Conservation (phyloP, 2,888 invertebrate genomes). For the Leucoma salicis region DNA sequence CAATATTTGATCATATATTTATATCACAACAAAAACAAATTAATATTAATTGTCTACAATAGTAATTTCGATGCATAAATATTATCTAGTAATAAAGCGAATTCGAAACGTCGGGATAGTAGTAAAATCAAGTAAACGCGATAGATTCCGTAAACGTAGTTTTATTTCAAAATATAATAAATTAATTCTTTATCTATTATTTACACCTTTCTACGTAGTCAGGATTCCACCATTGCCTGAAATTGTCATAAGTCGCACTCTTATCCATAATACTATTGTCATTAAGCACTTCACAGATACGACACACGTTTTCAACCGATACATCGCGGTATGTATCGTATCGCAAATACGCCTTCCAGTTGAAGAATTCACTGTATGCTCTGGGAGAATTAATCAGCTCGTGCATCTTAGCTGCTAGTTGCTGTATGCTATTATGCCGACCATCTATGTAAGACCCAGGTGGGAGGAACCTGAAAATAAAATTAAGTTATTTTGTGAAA, state of each 20-base stretch:
- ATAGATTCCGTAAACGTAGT: too few species aligned
- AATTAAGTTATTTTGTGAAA: neutral
- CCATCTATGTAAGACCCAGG: slow-evolving; percentile 65
- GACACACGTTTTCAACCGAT: slow-evolving; percentile 48
- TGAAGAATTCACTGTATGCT: slow-evolving; percentile 50
- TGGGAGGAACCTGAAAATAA: slow-evolving; percentile 58
- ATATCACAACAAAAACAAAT: too few species aligned
- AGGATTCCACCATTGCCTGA: slow-evolving; percentile 34
- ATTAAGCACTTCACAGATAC: slow-evolving; percentile 55
- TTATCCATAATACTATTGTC: slow-evolving; percentile 33
- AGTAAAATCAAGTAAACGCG: too few species aligned
- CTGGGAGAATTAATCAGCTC: slow-evolving; percentile 42
- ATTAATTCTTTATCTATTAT: neutral
- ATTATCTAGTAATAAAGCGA: too few species aligned
- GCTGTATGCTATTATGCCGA: slow-evolving; percentile 24
- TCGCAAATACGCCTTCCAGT: slow-evolving; percentile 57
- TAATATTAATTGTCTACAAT: too few species aligned
- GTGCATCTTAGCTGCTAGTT: slow-evolving; percentile 50
- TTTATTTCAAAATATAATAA: too few species aligned
- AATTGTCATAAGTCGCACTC: slow-evolving; percentile 41
- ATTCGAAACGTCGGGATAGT: too few species aligned
- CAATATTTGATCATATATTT: too few species aligned
- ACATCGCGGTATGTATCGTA: slow-evolving; percentile 49
- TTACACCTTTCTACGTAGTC: slow-evolving; percentile 5
- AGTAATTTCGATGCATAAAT: too few species aligned